These are phyloP conservation scores for Desmophyllum pertusum DNA, from an alignment of 92 coral and sea anemone genomes.

Conservation along the genomic window DNA sequence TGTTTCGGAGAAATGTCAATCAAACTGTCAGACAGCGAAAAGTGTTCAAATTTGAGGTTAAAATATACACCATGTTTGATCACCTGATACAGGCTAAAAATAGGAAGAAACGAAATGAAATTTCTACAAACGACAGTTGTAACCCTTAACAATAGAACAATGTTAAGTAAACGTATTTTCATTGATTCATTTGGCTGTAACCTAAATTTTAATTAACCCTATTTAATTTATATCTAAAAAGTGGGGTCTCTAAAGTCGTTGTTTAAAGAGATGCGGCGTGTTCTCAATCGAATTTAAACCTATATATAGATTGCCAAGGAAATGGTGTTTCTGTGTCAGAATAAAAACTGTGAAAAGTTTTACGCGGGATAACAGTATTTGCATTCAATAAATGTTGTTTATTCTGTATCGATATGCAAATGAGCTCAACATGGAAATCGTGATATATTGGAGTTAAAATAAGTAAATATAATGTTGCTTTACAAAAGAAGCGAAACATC, in stretches of 20 bases:
- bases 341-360: too few species aligned
- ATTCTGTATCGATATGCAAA: too few species aligned
- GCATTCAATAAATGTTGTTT: too few species aligned
- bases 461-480: too few species aligned
- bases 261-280: too few species aligned
- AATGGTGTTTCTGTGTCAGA: too few species aligned
- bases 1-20: constrained; percentile 21
- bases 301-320: too few species aligned
- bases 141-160: constrained; percentile 1
- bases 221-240: neutral
- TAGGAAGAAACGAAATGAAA: neutral
- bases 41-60: constrained; percentile 8
- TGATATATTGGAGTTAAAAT: too few species aligned
- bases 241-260: constrained; percentile 9
- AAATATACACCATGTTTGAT: constrained; percentile 6
- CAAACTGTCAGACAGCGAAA: constrained; percentile 2
- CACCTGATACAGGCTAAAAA: neutral
- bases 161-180: neutral
- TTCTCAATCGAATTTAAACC: too few species aligned
- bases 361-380: too few species aligned
- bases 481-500: neutral
- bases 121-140: neutral
- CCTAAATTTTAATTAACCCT: constrained; percentile 4
- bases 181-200: neutral
- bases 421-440: too few species aligned